These are phyloP conservation scores for Cryptosula pallasiana DNA, from an alignment of 2,888 invertebrate genomes.

Conservation along the genomic window DNA sequence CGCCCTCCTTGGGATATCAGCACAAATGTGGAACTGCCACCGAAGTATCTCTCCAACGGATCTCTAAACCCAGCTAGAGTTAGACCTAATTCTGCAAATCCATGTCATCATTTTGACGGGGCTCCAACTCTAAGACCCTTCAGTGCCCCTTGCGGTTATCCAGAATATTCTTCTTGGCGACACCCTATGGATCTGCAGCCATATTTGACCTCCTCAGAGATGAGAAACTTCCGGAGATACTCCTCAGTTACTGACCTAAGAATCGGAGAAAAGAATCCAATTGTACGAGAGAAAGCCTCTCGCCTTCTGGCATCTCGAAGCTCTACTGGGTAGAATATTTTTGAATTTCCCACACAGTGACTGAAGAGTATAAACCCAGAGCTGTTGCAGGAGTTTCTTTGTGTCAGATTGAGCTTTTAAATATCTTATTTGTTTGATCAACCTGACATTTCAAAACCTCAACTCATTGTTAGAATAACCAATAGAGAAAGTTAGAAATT, in stretches of 20 bases:
- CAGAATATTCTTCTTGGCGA: constrained; percentile 5
- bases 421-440: too few relatives aligned
- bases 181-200: constrained; percentile 17
- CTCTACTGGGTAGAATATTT: constrained; percentile 9
- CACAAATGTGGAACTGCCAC: constrained; percentile 14
- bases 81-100: not conserved
- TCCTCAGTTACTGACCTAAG: constrained; percentile 20
- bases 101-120: not conserved
- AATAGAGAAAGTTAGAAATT: too few relatives aligned
- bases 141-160: constrained; percentile 17
- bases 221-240: constrained; percentile 3
- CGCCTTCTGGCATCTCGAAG: not conserved
- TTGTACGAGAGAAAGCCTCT: not conserved
- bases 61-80: constrained; percentile 7
- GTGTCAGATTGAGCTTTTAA: too few relatives aligned
- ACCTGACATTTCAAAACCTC: too few relatives aligned
- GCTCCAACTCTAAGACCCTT: not conserved
- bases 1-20: constrained; percentile 22
- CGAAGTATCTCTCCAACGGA: not conserved
- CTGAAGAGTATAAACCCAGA: too few relatives aligned
- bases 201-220: not conserved
- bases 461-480: too few relatives aligned
- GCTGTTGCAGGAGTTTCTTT: too few relatives aligned
- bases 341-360: too few relatives aligned
- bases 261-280: not conserved